Evolutionary conservation across 2,113 vertebrate species (phyloP), one percentile per base, ranked within the genome.

Genomic region (Eira barbara): DNA sequence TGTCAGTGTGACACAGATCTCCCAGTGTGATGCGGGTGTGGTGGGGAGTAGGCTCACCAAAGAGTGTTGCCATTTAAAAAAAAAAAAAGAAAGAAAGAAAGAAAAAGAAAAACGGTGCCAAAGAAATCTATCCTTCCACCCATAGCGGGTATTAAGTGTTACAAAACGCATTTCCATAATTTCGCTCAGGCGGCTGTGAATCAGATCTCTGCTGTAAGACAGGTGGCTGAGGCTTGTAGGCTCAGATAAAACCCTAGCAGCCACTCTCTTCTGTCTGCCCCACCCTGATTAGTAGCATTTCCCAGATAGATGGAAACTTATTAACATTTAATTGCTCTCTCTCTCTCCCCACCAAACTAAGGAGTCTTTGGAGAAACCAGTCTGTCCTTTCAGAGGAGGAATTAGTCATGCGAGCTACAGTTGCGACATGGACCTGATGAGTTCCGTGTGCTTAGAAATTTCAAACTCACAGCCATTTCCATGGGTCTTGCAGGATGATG

Each of bases 71-170:
- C 34, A 79, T 80, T 81, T 13, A 76, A 76, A 61, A 55, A 42
- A 39, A 14, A 25, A 23, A 23, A 23, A 23, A 11, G 4, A 39
- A 69, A 27, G 45, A 52, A 52, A 52, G 29, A 34, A n/a, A 5
- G 5, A 39, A 31, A 89, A 76, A 42, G 18, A 81, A 76, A 91
- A 63, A 25, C 20, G 5, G 23, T 92, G 67, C 91, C 80, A 45
- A 71, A 94, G 47, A 92, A 91, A 78, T 36, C 63, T 88, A 39
- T 86, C 45, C 52, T 97, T 98, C 80, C 78, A 96, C 83, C 85
- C 80, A 47, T 61, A 59, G 90, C 59, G 89, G 34, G 86, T 59
- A 92, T 96, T 97, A 96, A 97, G 65, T 92, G 67, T 97, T 98
- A 81, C 83, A 89, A 83, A 95, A 92, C 57, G 39, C 76, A 91